Conservation (phyloP, 2,797 vertebrate species). For the Heterohyrax brucei region DNA sequence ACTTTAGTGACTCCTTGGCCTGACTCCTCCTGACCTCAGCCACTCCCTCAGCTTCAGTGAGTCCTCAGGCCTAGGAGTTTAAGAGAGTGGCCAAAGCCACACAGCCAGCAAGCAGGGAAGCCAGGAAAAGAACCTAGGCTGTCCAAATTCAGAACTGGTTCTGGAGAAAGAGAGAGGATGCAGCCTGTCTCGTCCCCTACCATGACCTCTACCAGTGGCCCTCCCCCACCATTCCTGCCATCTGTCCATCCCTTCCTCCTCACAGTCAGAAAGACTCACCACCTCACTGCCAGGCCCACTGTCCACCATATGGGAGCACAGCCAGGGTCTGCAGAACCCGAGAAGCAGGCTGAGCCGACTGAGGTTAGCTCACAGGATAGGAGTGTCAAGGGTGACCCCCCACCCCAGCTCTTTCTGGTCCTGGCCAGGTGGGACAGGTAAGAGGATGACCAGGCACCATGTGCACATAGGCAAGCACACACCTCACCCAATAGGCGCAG, state of each 20-base stretch:
- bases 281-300: conserved; percentile 39
- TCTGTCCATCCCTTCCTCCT: conserved; percentile 64
- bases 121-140: conserved; percentile 22
- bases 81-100: conserved; percentile 57
- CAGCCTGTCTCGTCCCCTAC: conserved; percentile 20
- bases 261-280: conserved; percentile 33
- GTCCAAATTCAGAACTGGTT: conserved; percentile 35
- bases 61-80: conserved; percentile 51
- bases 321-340: conserved; percentile 7
- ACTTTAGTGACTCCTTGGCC: conserved; percentile 23
- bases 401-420: conserved; percentile 34
- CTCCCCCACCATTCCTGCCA: conserved; percentile 48
- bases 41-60: conserved; percentile 57
- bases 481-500: neutral
- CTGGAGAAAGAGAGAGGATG: conserved; percentile 27
- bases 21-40: conserved; percentile 39
- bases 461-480: neutral
- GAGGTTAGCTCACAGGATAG: conserved; percentile 35
- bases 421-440: neutral
- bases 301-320: conserved; percentile 64
- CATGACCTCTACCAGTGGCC: neutral
- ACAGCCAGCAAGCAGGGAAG: neutral
- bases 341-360: neutral
- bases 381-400: neutral
- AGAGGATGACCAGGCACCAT: conserved; percentile 14